These are phyloP conservation scores for Pemphredon lugubris DNA, from an alignment of 2,888 invertebrate species.

Conservation along the genomic window DNA sequence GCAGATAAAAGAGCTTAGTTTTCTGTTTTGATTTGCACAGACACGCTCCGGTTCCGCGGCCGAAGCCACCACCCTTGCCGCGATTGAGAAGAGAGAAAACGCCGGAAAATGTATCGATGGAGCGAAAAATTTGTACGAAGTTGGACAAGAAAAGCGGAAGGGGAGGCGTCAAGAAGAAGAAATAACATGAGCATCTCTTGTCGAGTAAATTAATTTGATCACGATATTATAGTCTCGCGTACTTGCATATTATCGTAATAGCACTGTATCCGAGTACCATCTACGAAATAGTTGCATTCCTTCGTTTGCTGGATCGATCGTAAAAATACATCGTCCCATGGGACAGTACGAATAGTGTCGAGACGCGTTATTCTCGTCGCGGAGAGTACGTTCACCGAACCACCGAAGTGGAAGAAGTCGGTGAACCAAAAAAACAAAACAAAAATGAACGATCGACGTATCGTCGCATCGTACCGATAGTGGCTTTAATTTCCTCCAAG, in stretches of 20 bases:
- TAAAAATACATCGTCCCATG: slow-evolving; percentile 36
- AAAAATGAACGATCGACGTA: background rate
- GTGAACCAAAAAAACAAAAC: background rate
- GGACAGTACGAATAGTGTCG: slow-evolving; percentile 12
- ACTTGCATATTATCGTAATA: background rate
- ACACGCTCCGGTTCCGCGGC: slow-evolving; percentile 47
- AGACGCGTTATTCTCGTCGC: slow-evolving; percentile 52
- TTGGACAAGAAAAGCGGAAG: slow-evolving; percentile 21
- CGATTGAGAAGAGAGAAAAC: background rate
- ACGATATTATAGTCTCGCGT: background rate
- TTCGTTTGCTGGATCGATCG: slow-evolving; percentile 5
- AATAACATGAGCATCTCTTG: slow-evolving; percentile 5
- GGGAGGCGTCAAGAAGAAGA: slow-evolving; percentile 13
- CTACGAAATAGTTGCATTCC: background rate
- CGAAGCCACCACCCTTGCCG: slow-evolving; percentile 52
- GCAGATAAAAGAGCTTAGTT: no score
- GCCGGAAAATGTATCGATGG: background rate
- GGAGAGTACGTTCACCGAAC: slow-evolving; percentile 42
- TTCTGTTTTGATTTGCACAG: slow-evolving; percentile 20
- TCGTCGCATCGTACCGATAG: background rate
- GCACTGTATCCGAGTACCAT: background rate
- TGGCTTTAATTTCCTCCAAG: background rate
- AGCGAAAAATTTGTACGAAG: background rate
- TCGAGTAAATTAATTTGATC: background rate
- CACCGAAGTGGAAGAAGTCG: slow-evolving; percentile 26